phyloP scores from a whole-genome alignment of 2,113 vertebrate species.

The Ondatra zibethicus region DNA sequence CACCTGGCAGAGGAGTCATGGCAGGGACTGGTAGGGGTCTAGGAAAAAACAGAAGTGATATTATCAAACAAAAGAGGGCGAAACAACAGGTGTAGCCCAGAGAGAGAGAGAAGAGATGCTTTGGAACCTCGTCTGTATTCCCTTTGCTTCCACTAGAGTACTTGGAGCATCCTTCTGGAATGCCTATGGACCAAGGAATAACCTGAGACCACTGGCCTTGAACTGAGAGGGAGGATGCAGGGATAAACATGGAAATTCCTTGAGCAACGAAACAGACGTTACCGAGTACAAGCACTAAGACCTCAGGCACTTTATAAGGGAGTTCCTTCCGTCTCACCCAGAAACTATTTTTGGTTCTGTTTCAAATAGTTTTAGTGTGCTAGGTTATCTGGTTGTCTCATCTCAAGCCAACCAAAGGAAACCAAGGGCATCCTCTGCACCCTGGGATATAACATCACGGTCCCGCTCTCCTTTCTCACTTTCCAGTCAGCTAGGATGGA shows the following conservation, averaged over 20 bases:
- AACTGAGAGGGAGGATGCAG: neutral
- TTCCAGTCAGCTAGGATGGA: neutral
- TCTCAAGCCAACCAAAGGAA: conserved; percentile 4
- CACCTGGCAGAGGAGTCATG: neutral
- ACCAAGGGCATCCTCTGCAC: neutral
- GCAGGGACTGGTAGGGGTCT: neutral
- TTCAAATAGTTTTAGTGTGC: conserved; percentile 59
- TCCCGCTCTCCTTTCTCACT: neutral
- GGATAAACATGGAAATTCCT: conserved; percentile 49
- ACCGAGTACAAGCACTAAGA: neutral
- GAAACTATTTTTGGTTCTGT: conserved; percentile 55
- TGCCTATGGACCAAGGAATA: neutral
- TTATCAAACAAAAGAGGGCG: neutral
- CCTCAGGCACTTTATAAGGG: conserved; percentile 14
- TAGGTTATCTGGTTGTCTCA: neutral
- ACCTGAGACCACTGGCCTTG: neutral
- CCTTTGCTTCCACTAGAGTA: neutral
- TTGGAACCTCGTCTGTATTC: neutral
- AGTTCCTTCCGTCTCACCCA: conserved; percentile 51
- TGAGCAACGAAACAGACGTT: conserved; percentile 48
- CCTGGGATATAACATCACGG: neutral
- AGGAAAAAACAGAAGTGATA: conserved; percentile 1
- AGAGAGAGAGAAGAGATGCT: neutral
- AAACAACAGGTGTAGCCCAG: neutral
- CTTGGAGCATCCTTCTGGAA: neutral